Conservation (phyloP, 2,797 vertebrate genomes). For the Erithacus rubecula region DNA sequence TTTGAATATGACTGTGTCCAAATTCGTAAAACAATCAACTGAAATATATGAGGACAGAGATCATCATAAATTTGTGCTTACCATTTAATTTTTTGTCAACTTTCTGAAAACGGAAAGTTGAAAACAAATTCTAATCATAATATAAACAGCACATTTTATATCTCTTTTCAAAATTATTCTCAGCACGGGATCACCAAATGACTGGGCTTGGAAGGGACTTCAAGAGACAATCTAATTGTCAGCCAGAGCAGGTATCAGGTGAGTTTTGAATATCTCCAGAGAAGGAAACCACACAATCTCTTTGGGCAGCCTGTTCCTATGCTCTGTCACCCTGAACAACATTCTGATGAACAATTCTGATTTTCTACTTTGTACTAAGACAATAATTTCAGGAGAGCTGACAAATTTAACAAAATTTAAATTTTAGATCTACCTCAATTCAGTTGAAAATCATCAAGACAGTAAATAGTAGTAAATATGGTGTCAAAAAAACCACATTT, state of each 20-base stretch:
- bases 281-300: neutral
- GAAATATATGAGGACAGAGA: neutral
- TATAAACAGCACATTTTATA: neutral
- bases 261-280: neutral
- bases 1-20: neutral
- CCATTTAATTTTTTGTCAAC: neutral
- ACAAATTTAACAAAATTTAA: neutral
- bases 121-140: neutral
- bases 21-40: neutral
- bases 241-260: neutral
- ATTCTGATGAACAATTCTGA: neutral
- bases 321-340: neutral
- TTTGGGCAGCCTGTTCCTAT: neutral
- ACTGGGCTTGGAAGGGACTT: fast-evolving
- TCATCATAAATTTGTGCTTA: neutral
- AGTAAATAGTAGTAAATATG: neutral
- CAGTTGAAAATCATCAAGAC: neutral
- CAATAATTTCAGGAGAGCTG: neutral
- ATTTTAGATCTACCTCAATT: neutral
- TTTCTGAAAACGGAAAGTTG: neutral
- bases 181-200: neutral
- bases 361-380: neutral
- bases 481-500: neutral
- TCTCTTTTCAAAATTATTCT: neutral
- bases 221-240: neutral